Conservation (phyloP, 2,113 vertebrate genomes). For the Corvus moneduloides region DNA sequence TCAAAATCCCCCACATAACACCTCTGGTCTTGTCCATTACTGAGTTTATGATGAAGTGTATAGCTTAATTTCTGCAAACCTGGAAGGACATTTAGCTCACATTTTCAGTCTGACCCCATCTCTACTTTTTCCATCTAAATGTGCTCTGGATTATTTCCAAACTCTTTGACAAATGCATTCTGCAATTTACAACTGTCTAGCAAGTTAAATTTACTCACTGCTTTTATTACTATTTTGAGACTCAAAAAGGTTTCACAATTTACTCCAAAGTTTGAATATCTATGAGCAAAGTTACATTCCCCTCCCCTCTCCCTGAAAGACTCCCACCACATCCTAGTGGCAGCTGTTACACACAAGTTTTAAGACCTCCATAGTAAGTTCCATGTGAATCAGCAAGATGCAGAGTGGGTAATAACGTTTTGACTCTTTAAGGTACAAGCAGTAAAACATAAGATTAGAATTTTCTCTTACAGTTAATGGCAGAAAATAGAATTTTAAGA, state of each 20-base stretch:
- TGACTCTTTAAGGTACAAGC: neutral
- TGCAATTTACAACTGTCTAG: constrained; percentile 22
- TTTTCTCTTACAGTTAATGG: neutral
- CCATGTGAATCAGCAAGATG: neutral
- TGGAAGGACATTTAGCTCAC: neutral
- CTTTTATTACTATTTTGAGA: constrained; percentile 21
- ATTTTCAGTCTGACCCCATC: neutral
- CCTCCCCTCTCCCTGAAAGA: neutral
- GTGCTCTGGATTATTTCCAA: constrained; percentile 38
- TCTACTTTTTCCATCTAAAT: neutral
- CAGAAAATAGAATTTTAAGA: neutral
- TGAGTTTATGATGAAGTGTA: neutral
- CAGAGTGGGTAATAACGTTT: neutral
- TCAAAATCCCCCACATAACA: neutral
- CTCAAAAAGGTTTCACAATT: constrained; percentile 32
- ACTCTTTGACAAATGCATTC: constrained; percentile 41
- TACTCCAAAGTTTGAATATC: neutral
- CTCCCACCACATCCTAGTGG: neutral
- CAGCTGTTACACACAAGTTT: neutral
- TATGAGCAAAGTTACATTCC: constrained; percentile 27
- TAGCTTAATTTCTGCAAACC: neutral
- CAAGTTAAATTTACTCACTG: constrained; percentile 20
- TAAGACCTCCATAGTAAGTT: neutral
- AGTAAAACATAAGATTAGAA: neutral
- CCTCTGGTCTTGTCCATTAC: neutral